phyloP scores from a whole-genome alignment of 2,888 invertebrate genomes.

The Leptarthrus brevirostris region DNA sequence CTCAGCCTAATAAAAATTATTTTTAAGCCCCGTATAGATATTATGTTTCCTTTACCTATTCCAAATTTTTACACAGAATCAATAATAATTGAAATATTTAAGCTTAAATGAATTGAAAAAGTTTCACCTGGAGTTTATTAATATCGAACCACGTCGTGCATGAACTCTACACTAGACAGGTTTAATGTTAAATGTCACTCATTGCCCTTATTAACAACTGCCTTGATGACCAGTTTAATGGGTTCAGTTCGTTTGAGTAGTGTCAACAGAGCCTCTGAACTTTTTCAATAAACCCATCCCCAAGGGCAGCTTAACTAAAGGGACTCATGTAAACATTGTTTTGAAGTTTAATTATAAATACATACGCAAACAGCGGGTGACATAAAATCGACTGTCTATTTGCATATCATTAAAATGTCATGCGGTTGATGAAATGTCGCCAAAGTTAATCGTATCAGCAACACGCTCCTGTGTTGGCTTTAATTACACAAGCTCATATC shows the following conservation, averaged over 20 bases:
- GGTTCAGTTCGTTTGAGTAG: constrained; percentile 4
- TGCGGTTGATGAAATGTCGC: constrained; percentile 52
- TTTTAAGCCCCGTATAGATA: too few species aligned
- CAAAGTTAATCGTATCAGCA: constrained; percentile 46
- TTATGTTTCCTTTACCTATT: too few species aligned
- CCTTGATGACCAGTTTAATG: constrained; percentile 20
- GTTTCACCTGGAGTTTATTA: too few species aligned
- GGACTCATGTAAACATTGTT: constrained; percentile 8
- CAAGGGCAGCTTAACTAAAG: neutral
- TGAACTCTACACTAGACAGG: too few species aligned
- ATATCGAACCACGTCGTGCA: too few species aligned
- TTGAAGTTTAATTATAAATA: constrained; percentile 42
- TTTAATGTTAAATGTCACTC: constrained; percentile 27
- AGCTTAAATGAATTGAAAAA: too few species aligned
- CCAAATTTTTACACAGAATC: too few species aligned
- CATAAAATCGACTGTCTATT: constrained; percentile 51
- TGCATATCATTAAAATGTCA: constrained; percentile 54
- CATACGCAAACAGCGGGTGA: constrained; percentile 43
- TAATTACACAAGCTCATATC: neutral
- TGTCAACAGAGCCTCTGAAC: constrained; percentile 21
- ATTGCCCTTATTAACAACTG: constrained; percentile 9
- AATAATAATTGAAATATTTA: too few species aligned
- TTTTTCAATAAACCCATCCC: constrained; percentile 26
- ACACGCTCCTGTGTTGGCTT: neutral
- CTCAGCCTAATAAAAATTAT: too few species aligned